Conservation (phyloP, 1,140 invertebrate genomes). For the Agrypnia vestita region DNA sequence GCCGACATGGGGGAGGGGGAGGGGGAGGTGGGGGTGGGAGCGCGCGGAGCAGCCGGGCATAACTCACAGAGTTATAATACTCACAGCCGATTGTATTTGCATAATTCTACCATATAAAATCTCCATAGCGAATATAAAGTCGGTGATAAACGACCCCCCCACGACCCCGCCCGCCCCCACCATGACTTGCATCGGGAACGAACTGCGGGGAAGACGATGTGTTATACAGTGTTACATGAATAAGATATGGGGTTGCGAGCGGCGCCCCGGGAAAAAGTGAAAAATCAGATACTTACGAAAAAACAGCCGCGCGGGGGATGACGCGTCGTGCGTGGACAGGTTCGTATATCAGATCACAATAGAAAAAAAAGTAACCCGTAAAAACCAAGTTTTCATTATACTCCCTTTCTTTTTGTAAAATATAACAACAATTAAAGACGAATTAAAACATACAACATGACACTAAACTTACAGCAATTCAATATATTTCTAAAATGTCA, state of each 20-base stretch:
- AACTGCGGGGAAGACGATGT: constrained; percentile 16
- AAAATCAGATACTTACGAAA: background rate
- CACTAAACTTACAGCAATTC: too few relatives aligned
- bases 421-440: too few relatives aligned
- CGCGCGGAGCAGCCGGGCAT: constrained; percentile 38
- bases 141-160: constrained; percentile 58
- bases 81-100: constrained; percentile 62
- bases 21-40: background rate
- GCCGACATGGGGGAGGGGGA: background rate
- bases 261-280: background rate
- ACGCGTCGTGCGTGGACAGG: background rate
- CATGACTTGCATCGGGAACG: constrained; percentile 12
- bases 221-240: constrained; percentile 34
- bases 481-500: too few relatives aligned
- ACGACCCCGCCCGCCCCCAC: constrained; percentile 1
- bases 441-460: too few relatives aligned
- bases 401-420: too few relatives aligned
- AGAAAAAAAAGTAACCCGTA: too few relatives aligned
- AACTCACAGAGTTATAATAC: constrained; percentile 61
- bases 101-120: constrained; percentile 62
- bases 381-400: too few relatives aligned
- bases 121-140: constrained; percentile 61
- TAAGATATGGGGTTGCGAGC: constrained; percentile 31
- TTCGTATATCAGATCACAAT: background rate
- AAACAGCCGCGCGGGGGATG: background rate